Evolutionary conservation across 2,113 vertebrate genomes (phyloP).

Genomic region (Gymnarchus niloticus): DNA sequence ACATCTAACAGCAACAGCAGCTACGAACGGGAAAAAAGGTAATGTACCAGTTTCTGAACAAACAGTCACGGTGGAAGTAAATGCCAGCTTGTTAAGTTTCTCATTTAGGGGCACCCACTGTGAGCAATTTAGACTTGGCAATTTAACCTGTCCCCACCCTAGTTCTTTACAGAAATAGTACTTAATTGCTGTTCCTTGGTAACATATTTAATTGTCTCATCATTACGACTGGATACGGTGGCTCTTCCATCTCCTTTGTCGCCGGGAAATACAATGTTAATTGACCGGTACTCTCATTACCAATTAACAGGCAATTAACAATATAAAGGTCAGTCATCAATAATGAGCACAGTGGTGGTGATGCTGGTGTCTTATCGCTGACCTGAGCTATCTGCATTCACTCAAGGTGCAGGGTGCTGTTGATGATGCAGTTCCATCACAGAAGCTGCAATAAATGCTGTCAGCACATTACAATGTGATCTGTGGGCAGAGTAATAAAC

Average conservation of each 20-base stretch:
- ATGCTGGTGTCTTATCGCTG: not conserved
- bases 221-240: not conserved
- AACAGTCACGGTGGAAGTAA: not conserved
- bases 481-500: not conserved
- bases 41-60: not conserved
- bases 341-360: not conserved
- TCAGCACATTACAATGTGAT: not conserved
- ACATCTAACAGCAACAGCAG: not conserved
- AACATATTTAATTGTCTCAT: constrained; percentile 16
- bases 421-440: not conserved
- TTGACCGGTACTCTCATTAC: not conserved
- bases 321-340: not conserved
- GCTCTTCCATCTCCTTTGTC: not conserved
- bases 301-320: constrained; percentile 4
- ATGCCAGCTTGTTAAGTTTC: constrained; percentile 2
- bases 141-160: not conserved
- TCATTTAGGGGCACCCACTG: not conserved
- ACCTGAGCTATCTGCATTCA: not conserved
- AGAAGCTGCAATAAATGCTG: not conserved
- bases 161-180: not conserved
- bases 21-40: not conserved
- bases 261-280: not conserved
- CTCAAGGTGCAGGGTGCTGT: not conserved
- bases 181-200: constrained; percentile 17
- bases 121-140: constrained; percentile 17